A percentile compares a stretch with the other conserved stretches of the same genome.
These are phyloP conservation scores for Eueides isabella DNA, from an alignment of 1,140 invertebrate genomes.

Conservation along the genomic window DNA sequence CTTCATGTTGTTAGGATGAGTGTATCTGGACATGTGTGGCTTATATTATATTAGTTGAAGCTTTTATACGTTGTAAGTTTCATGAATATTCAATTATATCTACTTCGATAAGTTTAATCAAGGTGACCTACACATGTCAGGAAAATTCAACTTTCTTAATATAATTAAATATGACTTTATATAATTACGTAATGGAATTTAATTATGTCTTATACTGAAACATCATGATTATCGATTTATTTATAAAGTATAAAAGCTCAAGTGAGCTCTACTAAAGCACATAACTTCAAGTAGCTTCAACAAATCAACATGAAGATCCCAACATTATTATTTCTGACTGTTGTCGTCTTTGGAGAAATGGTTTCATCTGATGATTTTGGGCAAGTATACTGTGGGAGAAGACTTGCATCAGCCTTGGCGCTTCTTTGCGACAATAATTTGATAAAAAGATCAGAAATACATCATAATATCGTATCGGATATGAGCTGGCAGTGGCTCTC, in stretches of 20 bases:
- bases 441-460: conserved; percentile 30
- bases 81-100: conserved; percentile 26
- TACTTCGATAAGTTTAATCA: not conserved
- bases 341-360: conserved; percentile 14
- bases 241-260: not conserved
- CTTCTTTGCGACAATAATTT: conserved; percentile 33
- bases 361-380: conserved; percentile 30
- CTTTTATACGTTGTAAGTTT: conserved; percentile 13
- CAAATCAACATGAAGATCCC: conserved; percentile 20
- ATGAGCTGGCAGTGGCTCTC: conserved; percentile 35
- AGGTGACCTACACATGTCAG: not conserved
- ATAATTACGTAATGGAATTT: not conserved
- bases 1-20: conserved; percentile 27
- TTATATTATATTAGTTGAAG: not conserved
- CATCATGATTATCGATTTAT: not conserved
- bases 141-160: not conserved
- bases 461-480: not conserved
- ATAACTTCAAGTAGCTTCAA: not conserved
- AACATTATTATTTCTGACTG: not conserved
- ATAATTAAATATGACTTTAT: not conserved
- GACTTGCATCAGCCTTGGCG: conserved; percentile 23
- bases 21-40: not conserved
- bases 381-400: conserved; percentile 40
- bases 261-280: not conserved
- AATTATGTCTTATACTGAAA: no score